A percentile compares a stretch with the other conserved stretches of the same genome.
Evolutionary conservation across 2,113 vertebrate genomes (phyloP).

Genomic region (Burhinus oedicnemus): DNA sequence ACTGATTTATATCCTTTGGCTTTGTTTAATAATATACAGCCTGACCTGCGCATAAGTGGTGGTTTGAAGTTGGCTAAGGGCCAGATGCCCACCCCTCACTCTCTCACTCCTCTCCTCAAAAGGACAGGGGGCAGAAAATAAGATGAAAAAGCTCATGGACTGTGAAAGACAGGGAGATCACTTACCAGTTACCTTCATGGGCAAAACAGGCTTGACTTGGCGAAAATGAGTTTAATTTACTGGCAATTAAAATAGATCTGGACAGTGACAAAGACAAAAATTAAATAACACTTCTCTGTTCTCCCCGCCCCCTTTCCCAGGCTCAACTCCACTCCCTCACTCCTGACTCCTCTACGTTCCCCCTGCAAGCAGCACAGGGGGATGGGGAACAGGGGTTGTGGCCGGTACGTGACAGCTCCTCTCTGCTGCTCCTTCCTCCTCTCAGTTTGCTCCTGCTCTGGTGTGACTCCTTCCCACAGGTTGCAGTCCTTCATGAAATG

Average conservation of each 20-base stretch:
- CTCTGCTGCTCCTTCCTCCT: neutral
- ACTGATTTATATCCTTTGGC: neutral
- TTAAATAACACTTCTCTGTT: neutral
- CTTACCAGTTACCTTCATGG: neutral
- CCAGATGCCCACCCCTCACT: neutral
- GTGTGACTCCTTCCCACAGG: accelerated
- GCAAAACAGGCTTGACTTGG: neutral
- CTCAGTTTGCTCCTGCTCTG: neutral
- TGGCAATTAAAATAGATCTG: neutral
- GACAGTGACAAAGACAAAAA: neutral
- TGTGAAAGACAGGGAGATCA: neutral
- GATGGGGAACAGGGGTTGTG: neutral
- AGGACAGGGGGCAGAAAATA: neutral
- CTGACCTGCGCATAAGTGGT: neutral
- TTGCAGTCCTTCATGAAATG: neutral
- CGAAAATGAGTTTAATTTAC: neutral
- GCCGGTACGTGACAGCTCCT: neutral
- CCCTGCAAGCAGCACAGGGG: neutral
- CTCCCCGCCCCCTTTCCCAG: accelerated
- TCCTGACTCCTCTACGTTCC: neutral
- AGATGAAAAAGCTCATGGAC: neutral
- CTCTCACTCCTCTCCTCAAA: neutral
- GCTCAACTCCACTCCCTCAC: neutral
- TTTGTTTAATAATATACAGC: neutral
- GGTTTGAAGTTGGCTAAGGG: neutral